A percentile compares a stretch with the other conserved stretches of the same genome.
These are phyloP conservation scores for Choristoneura fumiferana DNA, from an alignment of 1,140 invertebrate species.

Conservation along the genomic window DNA sequence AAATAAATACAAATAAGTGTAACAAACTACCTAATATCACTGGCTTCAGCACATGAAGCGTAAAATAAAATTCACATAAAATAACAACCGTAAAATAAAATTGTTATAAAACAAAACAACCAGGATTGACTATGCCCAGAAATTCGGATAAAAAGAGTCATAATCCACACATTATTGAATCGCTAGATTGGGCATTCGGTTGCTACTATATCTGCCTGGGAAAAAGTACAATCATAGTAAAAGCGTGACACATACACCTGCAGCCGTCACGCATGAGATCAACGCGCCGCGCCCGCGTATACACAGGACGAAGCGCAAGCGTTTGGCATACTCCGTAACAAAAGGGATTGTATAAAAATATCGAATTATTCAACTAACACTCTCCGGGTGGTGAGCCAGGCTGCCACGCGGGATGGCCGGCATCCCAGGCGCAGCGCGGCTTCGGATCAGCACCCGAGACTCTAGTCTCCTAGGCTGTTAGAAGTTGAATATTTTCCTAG, in stretches of 20 bases:
- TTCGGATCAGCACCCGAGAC: too few relatives aligned
- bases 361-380: neutral
- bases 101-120: constrained; percentile 67
- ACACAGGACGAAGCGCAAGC: constrained; percentile 4
- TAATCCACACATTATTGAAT: constrained; percentile 32
- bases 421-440: neutral
- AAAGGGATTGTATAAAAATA: constrained; percentile 29
- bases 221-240: constrained; percentile 12
- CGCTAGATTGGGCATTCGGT: constrained; percentile 42
- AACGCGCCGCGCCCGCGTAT: constrained; percentile 29
- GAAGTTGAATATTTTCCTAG: too few relatives aligned
- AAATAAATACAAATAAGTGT: constrained; percentile 34
- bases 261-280: constrained; percentile 42
- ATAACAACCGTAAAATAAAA: constrained; percentile 72
- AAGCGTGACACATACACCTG: constrained; percentile 4
- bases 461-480: too few relatives aligned
- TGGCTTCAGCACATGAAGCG: constrained; percentile 55
- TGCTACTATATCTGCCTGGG: neutral
- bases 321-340: constrained; percentile 14
- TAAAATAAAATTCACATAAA: constrained; percentile 74
- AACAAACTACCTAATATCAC: constrained; percentile 72
- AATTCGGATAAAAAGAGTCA: constrained; percentile 46
- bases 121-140: constrained; percentile 55
- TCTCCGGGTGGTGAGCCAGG: neutral
- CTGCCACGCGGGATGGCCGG: neutral